Base-by-base conservation (phyloP, 1,140 invertebrate species). In the Apis laboriosa region DNA sequence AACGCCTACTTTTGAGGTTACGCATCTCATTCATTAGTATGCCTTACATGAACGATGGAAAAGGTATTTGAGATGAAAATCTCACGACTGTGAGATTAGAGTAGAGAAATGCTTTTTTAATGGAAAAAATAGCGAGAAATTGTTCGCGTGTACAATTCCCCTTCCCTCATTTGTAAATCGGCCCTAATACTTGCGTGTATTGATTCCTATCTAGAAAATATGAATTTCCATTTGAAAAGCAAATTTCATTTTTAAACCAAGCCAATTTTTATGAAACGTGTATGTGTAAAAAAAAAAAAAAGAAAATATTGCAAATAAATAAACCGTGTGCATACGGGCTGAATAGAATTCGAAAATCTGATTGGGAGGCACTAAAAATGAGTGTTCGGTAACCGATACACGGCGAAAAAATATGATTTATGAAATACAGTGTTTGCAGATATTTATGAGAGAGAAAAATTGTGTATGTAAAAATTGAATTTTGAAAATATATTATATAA, bases 1-100 rank as follows among this genome's bases (percentile, higher is more conserved):
- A 72, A 51, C 66, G 49, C 28, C 76, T 80, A 60, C 19, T 72
- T 72, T 60, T 49, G 34, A 28, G 11, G 11, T 51, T 24, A 55
- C 24, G 5, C 51, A 19, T 66, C 17, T 71, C 49, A 34, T 61
- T 63, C 77, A 55, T 63, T 80, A 56, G 34, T 28, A 24, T 63
- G 51, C 9, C 43, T 71, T 67, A 61, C 28, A 11, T 19, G 34
- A 68, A 28, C 13, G 51, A n/a, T 9, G 21, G n/a, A 49, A 56
- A 28, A 56, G 43, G 21, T 60, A 68, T 68, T 68, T 49, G 19
- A 43, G 34, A 74, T 43, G 72, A 34, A n/a, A 60, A 24, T 24
- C 56, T 58, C 72, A 43, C 1, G 21, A 24, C 72, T 61, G 24
- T 15, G 15, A 28, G 34, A 34, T 61, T 51, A 24, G 8, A 75